Percentiles rank a stretch among this genome's conserved stretches.
phyloP scores from a whole-genome alignment of 2,888 invertebrate genomes.

The Ypsolopha scabrella region DNA sequence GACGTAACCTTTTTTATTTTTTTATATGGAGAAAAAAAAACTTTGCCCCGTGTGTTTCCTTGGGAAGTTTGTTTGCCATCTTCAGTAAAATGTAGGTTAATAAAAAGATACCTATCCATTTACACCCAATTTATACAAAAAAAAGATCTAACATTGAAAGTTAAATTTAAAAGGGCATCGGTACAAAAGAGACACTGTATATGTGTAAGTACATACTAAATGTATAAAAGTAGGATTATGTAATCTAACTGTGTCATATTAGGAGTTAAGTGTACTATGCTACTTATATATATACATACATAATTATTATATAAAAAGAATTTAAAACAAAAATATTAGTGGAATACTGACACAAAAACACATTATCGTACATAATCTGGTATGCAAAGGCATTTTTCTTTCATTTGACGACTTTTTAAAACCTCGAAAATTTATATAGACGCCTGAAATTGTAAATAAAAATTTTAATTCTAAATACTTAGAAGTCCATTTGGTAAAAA shows the following conservation, averaged over 20 bases:
- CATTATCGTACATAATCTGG: neutral
- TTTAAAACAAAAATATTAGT: constrained; percentile 55
- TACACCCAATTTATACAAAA: neutral
- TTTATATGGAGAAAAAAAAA: too few relatives aligned
- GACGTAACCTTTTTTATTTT: too few relatives aligned
- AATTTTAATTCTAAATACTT: constrained; percentile 54
- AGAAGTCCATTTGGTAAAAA: constrained; percentile 44
- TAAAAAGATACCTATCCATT: too few relatives aligned
- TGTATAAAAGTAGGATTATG: constrained; percentile 53
- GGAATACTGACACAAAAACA: constrained; percentile 39
- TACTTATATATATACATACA: constrained; percentile 57
- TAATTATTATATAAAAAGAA: constrained; percentile 56
- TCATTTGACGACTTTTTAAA: neutral
- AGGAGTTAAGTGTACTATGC: constrained; percentile 63
- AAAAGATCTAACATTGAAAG: neutral
- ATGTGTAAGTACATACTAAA: constrained; percentile 65
- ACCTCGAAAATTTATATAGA: constrained; percentile 22
- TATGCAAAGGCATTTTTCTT: constrained; percentile 1
- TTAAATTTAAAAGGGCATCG: constrained; percentile 21
- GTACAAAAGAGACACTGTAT: constrained; percentile 44
- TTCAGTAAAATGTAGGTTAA: too few relatives aligned
- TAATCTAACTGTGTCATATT: constrained; percentile 70
- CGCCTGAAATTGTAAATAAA: constrained; percentile 55
- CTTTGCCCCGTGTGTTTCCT: too few relatives aligned
- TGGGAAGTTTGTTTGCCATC: too few relatives aligned